Conservation (phyloP, 2,888 invertebrate species). For the Trachelus stipa region DNA sequence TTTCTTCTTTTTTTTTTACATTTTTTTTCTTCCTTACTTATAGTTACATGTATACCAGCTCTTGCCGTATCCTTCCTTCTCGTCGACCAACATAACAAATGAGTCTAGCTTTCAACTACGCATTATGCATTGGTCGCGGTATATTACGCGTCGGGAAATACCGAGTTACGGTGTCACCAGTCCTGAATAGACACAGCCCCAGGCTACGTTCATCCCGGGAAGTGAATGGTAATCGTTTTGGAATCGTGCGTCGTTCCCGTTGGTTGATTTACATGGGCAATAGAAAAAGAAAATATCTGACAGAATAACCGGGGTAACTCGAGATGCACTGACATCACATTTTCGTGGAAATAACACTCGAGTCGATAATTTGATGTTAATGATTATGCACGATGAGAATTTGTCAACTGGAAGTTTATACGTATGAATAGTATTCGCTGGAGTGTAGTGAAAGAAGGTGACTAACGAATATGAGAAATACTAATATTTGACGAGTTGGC, state of each 20-base stretch:
- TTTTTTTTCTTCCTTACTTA: neutral
- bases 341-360: neutral
- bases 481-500: neutral
- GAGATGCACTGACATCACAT: neutral
- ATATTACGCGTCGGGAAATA: constrained; percentile 44
- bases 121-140: constrained; percentile 45
- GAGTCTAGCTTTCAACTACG: constrained; percentile 37
- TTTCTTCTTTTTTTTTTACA: neutral
- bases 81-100: constrained; percentile 39
- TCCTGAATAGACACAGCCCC: constrained; percentile 24
- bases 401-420: neutral
- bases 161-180: constrained; percentile 46
- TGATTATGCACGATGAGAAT: neutral
- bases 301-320: neutral
- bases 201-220: constrained; percentile 1
- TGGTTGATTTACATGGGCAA: neutral
- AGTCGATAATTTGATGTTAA: neutral
- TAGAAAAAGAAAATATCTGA: neutral
- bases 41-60: constrained; percentile 11
- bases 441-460: neutral
- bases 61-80: constrained; percentile 36
- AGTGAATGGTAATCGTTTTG: neutral
- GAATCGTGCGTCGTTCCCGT: neutral
- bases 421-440: neutral
- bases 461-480: neutral